These are phyloP conservation scores for Moxostoma hubbsi DNA, from an alignment of 2,797 vertebrate species.

Conservation along the genomic window DNA sequence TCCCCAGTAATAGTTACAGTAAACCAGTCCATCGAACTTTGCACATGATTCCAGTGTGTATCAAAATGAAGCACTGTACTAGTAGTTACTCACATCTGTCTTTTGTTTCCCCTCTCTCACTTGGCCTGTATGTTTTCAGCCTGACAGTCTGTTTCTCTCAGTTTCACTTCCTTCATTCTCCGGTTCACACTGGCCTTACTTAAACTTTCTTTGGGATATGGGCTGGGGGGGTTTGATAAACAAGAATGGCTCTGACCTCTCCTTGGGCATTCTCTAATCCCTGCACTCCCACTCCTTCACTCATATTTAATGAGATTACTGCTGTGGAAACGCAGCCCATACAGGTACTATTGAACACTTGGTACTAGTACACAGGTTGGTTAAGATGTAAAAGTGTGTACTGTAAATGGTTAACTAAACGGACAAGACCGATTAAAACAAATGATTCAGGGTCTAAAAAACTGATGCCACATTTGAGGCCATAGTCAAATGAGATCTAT, in stretches of 20 bases:
- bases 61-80: too few species aligned
- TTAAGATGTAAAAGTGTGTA: background rate
- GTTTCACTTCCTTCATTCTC: background rate
- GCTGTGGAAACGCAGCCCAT: conserved; percentile 22
- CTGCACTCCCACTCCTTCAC: conserved; percentile 39
- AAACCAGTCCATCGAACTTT: too few species aligned
- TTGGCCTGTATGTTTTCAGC: background rate
- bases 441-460: too few species aligned
- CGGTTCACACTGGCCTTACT: background rate
- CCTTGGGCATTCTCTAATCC: conserved; percentile 48
- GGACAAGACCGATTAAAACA: too few species aligned
- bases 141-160: background rate
- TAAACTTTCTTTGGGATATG: background rate
- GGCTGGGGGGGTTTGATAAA: conserved; percentile 30
- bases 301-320: conserved; percentile 48
- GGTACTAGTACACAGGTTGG: too few species aligned
- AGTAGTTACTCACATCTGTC: too few species aligned
- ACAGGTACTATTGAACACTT: background rate
- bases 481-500: too few species aligned
- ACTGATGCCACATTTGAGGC: too few species aligned
- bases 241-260: conserved; percentile 41
- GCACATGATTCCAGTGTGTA: too few species aligned
- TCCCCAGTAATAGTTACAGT: too few species aligned
- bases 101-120: background rate
- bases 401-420: too few species aligned